phyloP scores from a whole-genome alignment of 2,113 vertebrate genomes.

The Trematomus loennbergii region DNA sequence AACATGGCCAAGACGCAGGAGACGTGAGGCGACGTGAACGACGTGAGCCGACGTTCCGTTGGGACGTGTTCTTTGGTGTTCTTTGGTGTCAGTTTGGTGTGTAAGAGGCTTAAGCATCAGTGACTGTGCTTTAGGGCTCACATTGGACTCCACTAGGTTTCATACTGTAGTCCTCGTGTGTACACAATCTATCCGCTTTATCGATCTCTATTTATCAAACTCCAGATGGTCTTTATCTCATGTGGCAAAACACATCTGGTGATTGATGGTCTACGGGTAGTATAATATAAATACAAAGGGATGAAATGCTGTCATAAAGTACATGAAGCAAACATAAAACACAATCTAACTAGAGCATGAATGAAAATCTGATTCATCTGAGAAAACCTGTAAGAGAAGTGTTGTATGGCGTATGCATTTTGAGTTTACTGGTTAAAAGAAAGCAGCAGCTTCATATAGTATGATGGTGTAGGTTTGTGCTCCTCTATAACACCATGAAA shows the following conservation, averaged over 20 bases:
- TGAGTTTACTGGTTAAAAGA: not conserved
- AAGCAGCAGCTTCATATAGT: not conserved
- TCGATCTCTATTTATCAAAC: not conserved
- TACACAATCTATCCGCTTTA: not conserved
- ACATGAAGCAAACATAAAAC: not conserved
- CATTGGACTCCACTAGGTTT: not conserved
- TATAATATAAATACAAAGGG: no score
- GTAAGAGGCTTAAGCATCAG: not conserved
- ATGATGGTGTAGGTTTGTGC: not conserved
- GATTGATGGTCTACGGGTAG: no score
- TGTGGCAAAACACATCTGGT: not conserved
- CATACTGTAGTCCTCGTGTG: not conserved
- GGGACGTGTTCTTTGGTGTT: no score
- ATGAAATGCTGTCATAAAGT: no score
- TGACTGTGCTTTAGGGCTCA: not conserved
- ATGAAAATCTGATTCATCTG: no score
- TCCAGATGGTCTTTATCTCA: not conserved
- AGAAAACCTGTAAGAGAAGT: not conserved
- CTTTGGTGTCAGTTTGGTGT: no score
- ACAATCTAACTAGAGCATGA: no score
- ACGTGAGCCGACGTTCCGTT: no score
- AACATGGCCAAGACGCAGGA: no score
- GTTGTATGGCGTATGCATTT: not conserved
- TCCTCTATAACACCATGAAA: not conserved
- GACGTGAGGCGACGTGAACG: no score